Evolutionary conservation across 35 echinoderm and acorn worm species (phyloP), one percentile per base, ranked within the genome.

Genomic region (Heliocidaris tuberculata): DNA sequence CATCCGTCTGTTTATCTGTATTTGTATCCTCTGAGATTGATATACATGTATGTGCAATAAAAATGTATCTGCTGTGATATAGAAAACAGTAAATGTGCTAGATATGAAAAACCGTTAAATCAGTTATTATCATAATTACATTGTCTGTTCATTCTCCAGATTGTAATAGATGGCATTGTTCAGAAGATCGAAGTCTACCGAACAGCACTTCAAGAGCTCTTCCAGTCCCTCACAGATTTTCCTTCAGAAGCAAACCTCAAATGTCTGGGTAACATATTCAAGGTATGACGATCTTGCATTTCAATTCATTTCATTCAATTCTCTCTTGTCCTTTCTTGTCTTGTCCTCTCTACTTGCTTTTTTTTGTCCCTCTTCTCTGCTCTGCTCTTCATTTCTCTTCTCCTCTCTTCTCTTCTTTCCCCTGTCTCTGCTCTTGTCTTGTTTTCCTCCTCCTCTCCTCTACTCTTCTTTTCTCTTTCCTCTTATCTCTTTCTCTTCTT

Each of bases 211-310:
- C 90, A 95, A 93, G 96, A 98, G 88, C 93, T 98, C 13, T 94
- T 98, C 94, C 93, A 98, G 17, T 91, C 94, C 8, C 86, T 98
- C 11, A 48, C 93, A 27, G 86, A 93, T 31, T 54, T 92, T 12
- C 95, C 97, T 5, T 86, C 52, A 59, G 86, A 47, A 32, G 87
- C 70, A 61, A 98, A 98, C 95, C 92, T 94, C 17, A 98, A 96
- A 48, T 96, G 96, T 93, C 86, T 96, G 2, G 87, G 90, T 85
- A 92, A 95, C 93, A 88, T 98, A 27, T 95, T 98, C 49, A 98
- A 98, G 96, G 97, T 98, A 93, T 42, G 97, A 13, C 11, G 52
- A 15, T 56, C 52, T 56, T 56, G 9, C 52, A 56, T 71, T 78
- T 21, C 65, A 27, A 78, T 27, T 1, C 65, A n/a, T 78, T 78